phyloP scores from a whole-genome alignment of 2,113 vertebrate species.

The Pycnonotus jocosus region DNA sequence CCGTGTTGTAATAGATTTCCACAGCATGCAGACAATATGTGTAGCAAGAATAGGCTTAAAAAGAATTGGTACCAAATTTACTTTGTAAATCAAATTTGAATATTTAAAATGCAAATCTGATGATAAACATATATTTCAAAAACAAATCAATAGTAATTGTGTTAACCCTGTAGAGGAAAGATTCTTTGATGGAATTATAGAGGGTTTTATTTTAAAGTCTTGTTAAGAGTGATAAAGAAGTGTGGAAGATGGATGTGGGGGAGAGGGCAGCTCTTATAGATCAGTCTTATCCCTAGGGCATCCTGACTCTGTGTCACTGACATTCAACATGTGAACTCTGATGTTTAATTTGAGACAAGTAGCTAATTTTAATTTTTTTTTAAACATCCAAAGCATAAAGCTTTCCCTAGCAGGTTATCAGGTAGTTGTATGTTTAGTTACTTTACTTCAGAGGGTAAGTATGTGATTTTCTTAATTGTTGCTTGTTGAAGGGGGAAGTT shows the following conservation, averaged over 20 bases:
- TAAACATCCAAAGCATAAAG: neutral
- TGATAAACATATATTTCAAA: neutral
- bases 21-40: neutral
- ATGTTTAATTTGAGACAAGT: neutral
- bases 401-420: neutral
- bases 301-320: neutral
- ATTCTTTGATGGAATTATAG: neutral
- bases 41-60: neutral
- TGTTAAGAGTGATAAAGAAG: neutral
- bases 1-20: neutral
- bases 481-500: neutral
- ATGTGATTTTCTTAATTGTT: neutral
- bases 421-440: neutral
- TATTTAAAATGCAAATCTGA: neutral
- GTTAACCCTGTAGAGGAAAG: neutral
- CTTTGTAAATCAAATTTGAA: neutral
- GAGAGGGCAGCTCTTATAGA: neutral
- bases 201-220: neutral
- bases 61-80: neutral
- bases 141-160: neutral
- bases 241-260: neutral
- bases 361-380: neutral
- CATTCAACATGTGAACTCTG: neutral
- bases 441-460: neutral
- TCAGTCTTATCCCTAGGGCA: neutral